Evolutionary conservation across 2,888 invertebrate species (phyloP), one percentile per base, ranked within the genome.

Genomic region (Dolomedes plantarius): DNA sequence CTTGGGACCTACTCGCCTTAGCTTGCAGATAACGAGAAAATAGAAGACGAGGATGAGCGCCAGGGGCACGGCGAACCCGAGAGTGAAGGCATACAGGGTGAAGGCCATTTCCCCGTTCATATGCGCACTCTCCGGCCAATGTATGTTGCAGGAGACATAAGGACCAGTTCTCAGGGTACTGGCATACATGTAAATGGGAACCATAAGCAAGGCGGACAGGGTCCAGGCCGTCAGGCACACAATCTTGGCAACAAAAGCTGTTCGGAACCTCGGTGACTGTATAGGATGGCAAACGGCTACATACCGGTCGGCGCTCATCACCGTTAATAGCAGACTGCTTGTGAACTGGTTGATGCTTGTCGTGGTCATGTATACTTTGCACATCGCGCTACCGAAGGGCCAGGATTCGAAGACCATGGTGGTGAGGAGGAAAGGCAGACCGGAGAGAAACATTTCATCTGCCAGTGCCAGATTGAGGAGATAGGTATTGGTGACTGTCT

Each of bases 221-320:
- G 94, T 94, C 87, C 87, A 88, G 6, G 83, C 87, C 9, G 95
- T 94, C 13, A 95, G 92, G 0, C 97, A 96, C 0, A 97, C 96
- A n/a, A 96, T 92, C 89, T 90, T 89, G 0, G 97, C 96, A 68
- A 97, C 96, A 89, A 95, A 93, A 0, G 97, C 96, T 0, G 97
- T 97, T 27, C 97, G 94, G 91, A 95, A 94, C 89, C 95, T 94
- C 0, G 96, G 95, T 19, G 97, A 96, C 0, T 95, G 95, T 89
- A 97, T 97, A 0, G 97, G 97, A 92, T 97, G 97, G 90, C 97
- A 98, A 0, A 98, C 97, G 0, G 97, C 97, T 65, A 97, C 94
- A 36, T 36, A 36, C 16, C 97, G 93, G 91, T 97, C 97, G 0
- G 97, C 97, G 89, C 96, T 96, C 97, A 97, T 97, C 89, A 97